Evolutionary conservation across 2,113 vertebrate genomes (phyloP).

Genomic region (Nothocercus julius): DNA sequence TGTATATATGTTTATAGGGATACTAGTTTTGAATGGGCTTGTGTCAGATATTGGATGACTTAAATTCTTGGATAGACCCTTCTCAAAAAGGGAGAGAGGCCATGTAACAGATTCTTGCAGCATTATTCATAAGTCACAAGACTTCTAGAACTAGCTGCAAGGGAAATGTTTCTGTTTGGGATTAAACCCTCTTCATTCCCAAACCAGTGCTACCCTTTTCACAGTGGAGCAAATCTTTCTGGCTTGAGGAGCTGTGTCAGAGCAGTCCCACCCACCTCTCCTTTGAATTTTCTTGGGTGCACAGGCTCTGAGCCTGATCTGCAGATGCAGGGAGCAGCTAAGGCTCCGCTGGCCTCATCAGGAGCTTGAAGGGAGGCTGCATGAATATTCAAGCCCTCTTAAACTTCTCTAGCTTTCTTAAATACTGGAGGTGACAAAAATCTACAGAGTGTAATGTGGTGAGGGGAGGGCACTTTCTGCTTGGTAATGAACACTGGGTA

Average conservation of each 20-base stretch:
- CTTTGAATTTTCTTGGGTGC: background rate
- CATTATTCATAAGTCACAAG: background rate
- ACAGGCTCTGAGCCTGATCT: background rate
- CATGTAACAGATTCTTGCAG: no score
- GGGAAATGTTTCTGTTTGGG: background rate
- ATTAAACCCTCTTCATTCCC: background rate
- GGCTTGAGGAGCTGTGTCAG: background rate
- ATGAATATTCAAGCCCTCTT: background rate
- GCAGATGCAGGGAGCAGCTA: background rate
- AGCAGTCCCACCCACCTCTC: background rate
- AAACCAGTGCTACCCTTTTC: background rate
- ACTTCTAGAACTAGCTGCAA: background rate
- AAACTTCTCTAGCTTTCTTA: background rate
- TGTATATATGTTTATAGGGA: accelerated
- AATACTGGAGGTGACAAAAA: background rate
- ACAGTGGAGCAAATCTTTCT: background rate
- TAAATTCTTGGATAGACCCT: background rate
- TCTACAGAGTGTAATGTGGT: background rate
- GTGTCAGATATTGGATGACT: accelerated
- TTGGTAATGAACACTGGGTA: slow-evolving; percentile 46
- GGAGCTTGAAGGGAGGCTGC: background rate
- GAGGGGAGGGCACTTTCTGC: background rate
- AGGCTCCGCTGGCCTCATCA: background rate
- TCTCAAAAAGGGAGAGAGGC: background rate
- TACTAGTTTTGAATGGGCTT: background rate